Conservation (phyloP, 2,888 invertebrate genomes). For the Spialia ferax region DNA sequence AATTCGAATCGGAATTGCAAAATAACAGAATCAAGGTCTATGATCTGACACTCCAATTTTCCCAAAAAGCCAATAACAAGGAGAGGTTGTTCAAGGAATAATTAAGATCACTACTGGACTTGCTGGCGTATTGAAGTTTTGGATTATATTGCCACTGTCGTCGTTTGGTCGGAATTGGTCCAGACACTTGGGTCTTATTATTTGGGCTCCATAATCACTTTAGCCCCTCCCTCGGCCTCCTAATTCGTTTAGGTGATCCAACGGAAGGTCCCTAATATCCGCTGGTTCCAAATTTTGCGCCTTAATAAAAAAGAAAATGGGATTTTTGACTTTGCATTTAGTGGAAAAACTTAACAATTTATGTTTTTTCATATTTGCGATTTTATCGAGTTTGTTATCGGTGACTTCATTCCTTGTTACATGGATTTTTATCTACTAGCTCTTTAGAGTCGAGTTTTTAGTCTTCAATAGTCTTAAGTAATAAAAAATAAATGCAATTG, state of each 20-base stretch:
- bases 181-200: constrained; percentile 14
- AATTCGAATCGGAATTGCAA: background rate
- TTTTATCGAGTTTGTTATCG: too few relatives aligned
- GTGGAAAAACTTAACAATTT: too few relatives aligned
- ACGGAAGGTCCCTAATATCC: constrained; percentile 12
- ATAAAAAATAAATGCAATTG: too few relatives aligned
- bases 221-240: constrained; percentile 4
- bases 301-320: constrained; percentile 11
- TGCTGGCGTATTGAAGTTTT: background rate
- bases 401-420: too few relatives aligned
- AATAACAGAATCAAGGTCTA: background rate
- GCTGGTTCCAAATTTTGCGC: constrained; percentile 2
- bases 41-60: too few relatives aligned
- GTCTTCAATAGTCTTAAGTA: too few relatives aligned
- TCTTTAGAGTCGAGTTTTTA: too few relatives aligned
- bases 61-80: background rate
- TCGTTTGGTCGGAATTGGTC: constrained; percentile 5
- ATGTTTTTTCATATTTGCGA: too few relatives aligned
- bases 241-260: constrained; percentile 22
- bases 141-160: background rate
- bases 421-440: too few relatives aligned
- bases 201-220: constrained; percentile 25
- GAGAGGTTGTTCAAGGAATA: background rate
- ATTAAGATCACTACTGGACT: background rate
- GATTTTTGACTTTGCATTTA: background rate